These are phyloP conservation scores for Phengaris arion DNA, from an alignment of 2,888 invertebrate genomes.

Conservation along the genomic window DNA sequence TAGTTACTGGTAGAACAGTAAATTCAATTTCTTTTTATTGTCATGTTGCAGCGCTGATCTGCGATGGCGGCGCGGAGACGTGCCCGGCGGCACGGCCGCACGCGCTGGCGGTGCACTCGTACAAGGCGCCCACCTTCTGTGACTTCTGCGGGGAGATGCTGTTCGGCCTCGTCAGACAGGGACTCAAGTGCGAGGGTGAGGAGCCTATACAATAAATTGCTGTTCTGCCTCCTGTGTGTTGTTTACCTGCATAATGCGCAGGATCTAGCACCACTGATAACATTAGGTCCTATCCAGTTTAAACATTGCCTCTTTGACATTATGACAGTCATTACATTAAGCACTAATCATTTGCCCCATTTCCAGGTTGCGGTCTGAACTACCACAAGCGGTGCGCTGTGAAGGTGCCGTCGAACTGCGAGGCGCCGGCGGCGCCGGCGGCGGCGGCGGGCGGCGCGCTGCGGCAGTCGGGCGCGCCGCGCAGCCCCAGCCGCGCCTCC, in stretches of 20 bases:
- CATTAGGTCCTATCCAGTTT: too few relatives aligned
- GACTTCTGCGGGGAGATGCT: slow-evolving; percentile 99
- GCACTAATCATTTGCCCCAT: neutral
- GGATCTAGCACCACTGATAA: too few relatives aligned
- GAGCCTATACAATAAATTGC: neutral
- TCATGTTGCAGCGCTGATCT: slow-evolving; percentile 57
- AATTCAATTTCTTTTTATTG: too few relatives aligned
- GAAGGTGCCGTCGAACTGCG: slow-evolving; percentile 98
- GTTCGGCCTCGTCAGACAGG: slow-evolving; percentile 98
- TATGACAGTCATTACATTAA: too few relatives aligned
- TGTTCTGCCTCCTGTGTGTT: too few relatives aligned
- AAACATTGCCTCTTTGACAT: too few relatives aligned
- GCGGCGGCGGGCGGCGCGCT: slow-evolving; percentile 46
- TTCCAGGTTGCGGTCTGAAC: slow-evolving; percentile 95
- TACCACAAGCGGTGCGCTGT: slow-evolving; percentile 98
- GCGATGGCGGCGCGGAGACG: slow-evolving; percentile 63
- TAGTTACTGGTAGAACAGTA: too few relatives aligned
- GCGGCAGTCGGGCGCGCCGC: slow-evolving; percentile 66
- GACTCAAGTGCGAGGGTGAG: slow-evolving; percentile 98
- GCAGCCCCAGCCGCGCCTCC: slow-evolving; percentile 88
- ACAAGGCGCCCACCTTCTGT: slow-evolving; percentile 99
- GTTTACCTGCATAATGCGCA: too few relatives aligned
- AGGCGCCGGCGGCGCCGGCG: slow-evolving; percentile 42
- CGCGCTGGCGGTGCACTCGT: slow-evolving; percentile 96
- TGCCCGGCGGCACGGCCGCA: slow-evolving; percentile 90